Evolutionary conservation across 2,888 invertebrate genomes (phyloP).

Genomic region (Pammene aurita): DNA sequence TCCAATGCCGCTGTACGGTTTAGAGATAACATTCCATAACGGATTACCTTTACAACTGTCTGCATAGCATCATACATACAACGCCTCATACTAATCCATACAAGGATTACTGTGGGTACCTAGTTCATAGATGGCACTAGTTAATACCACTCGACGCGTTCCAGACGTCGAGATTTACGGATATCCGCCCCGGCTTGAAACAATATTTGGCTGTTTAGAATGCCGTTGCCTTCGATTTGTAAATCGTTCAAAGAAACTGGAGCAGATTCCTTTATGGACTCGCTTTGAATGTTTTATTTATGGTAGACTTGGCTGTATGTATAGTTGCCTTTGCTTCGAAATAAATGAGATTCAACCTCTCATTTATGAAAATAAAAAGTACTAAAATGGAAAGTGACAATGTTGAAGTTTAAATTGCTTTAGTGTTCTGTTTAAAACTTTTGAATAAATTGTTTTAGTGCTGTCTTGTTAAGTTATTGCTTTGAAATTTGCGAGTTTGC

Average conservation of each 20-base stretch:
- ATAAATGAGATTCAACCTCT: neutral
- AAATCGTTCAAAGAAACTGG: conserved; percentile 37
- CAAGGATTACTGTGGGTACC: conserved; percentile 26
- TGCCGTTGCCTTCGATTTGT: conserved; percentile 41
- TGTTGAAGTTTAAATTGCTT: conserved; percentile 22
- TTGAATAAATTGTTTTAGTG: conserved; percentile 10
- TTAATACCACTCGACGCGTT: conserved; percentile 42
- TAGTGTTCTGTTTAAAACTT: conserved; percentile 11
- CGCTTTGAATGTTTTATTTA: conserved; percentile 23
- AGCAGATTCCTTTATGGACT: conserved; percentile 37
- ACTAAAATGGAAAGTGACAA: conserved; percentile 12
- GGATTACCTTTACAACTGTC: conserved; percentile 35
- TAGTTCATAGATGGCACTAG: conserved; percentile 32
- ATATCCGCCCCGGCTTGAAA: conserved; percentile 50
- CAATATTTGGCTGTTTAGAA: conserved; percentile 44
- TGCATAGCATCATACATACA: conserved; percentile 31
- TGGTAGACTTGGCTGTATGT: conserved; percentile 15
- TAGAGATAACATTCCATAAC: conserved; percentile 29
- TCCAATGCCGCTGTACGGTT: conserved; percentile 16
- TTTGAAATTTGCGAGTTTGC: conserved; percentile 24
- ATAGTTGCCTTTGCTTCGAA: conserved; percentile 18
- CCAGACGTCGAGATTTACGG: conserved; percentile 49
- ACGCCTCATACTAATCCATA: conserved; percentile 26
- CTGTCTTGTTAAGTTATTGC: conserved; percentile 26
- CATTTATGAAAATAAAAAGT: too few species aligned